Evolutionary conservation across 2,113 vertebrate genomes (phyloP).

Genomic region (Cynoglossus semilaevis): DNA sequence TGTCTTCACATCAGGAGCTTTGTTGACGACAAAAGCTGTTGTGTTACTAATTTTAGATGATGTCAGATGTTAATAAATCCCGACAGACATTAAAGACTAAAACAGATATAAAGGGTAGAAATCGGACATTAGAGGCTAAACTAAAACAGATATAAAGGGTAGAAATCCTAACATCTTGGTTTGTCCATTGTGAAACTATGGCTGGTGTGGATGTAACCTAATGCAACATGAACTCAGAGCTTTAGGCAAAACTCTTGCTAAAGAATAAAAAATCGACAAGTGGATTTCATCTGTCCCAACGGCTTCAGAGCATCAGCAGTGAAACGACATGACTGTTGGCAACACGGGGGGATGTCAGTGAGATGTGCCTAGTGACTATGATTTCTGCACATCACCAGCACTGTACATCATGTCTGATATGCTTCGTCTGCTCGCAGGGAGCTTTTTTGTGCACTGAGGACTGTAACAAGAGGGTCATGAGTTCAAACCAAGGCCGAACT

Average conservation of each 20-base stretch:
- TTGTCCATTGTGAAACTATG: no score
- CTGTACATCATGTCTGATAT: background rate
- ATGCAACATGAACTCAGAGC: constrained; percentile 21
- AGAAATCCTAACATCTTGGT: no score
- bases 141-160: no score
- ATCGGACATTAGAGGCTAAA: no score
- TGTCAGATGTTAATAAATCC: no score
- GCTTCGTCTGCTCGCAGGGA: background rate
- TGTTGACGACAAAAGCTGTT: no score
- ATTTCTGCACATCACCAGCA: background rate
- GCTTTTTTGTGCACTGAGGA: no score
- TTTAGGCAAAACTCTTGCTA: constrained; percentile 2
- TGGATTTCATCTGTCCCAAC: constrained; percentile 19
- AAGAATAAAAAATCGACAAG: constrained; percentile 33
- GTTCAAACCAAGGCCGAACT: background rate
- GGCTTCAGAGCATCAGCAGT: constrained; percentile 2
- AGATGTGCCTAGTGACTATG: constrained; percentile 9
- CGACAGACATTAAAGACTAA: no score
- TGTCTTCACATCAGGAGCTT: no score
- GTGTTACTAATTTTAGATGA: no score
- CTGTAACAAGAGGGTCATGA: background rate
- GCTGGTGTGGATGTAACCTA: constrained; percentile 21
- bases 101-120: no score
- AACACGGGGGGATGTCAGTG: no score
- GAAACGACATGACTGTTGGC: constrained; percentile 19